These are phyloP conservation scores for Aviceda subcristata DNA, from an alignment of 2,113 vertebrate species.

Conservation along the genomic window DNA sequence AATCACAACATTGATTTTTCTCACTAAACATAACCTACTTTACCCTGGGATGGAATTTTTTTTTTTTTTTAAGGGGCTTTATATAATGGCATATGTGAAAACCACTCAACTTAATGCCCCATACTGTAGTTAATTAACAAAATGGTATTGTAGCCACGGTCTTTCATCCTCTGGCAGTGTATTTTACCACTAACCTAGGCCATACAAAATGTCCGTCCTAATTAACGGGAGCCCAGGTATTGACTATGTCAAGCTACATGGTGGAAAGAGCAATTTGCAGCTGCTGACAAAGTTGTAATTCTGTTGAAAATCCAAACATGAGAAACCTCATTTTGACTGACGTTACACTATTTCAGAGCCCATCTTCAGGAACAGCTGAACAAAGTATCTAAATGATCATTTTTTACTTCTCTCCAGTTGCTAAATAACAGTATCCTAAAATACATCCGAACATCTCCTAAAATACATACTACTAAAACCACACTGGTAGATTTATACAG, in stretches of 20 bases:
- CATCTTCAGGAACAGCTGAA: background rate
- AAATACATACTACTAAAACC: background rate
- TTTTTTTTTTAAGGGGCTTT: background rate
- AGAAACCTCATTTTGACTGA: background rate
- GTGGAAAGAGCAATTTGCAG: conserved; percentile 1
- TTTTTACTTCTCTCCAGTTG: background rate
- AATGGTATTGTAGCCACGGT: background rate
- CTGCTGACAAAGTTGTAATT: background rate
- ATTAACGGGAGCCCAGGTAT: background rate
- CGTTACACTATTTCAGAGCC: background rate
- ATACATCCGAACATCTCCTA: background rate
- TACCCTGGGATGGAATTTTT: conserved; percentile 1
- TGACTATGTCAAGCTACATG: background rate
- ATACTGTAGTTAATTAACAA: background rate
- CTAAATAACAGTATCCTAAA: background rate
- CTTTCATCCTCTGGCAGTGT: background rate
- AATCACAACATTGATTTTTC: conserved; percentile 63
- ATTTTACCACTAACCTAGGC: background rate
- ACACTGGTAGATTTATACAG: background rate
- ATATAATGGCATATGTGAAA: background rate
- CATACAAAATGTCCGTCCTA: background rate
- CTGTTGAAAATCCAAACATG: background rate
- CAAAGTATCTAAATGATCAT: background rate
- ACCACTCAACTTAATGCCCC: background rate
- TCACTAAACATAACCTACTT: conserved; percentile 62